Evolutionary conservation across 2,113 vertebrate species (phyloP), one percentile per base, ranked within the genome.

Genomic region (Melanerpes aurifrons): DNA sequence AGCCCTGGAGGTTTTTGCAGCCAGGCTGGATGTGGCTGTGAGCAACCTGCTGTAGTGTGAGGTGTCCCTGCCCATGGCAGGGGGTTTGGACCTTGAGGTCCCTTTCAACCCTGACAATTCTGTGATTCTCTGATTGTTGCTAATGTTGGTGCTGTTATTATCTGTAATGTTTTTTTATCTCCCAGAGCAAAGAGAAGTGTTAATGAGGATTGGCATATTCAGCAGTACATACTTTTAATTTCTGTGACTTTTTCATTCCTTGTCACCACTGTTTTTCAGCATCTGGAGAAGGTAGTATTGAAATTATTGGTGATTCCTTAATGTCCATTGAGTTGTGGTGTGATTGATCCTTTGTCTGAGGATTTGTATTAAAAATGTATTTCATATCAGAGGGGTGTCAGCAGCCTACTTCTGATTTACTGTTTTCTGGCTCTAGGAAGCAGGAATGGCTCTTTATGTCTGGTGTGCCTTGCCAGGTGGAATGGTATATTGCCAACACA

Each of bases 81-180:
- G 43, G 43, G 43, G 43, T 6, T 45, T 15, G 43, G 43, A 45
- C 15, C 43, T 43, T 43, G 43, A 15, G 43, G 43, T 45, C 43
- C 43, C 43, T 45, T 45, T 15, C 43, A 6, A 45, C 43, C 15
- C 43, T 45, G 43, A 45, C 43, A 45, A 45, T 45, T 45, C 43
- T 45, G 15, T 45, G 43, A 45, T 45, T 45, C 43, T 45, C 43
- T 45, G 15, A 45, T 86, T 75, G 63, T 75, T 81, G 93, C 91
- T 94, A 92, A 95, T 85, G 70, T 45, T 88, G 75, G 31, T 57
- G 80, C 57, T 93, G 76, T 82, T 76, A 61, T 92, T 95, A 91
- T 72, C 58, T 72, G 76, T 91, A 92, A 92, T 88, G 59, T 35
- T 35, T 66, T 94, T 91, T 92, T 88, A 90, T 89, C 91, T 93